These are phyloP conservation scores for Drosophila borealis DNA, from an alignment of 2,888 invertebrate genomes.

Conservation along the genomic window DNA sequence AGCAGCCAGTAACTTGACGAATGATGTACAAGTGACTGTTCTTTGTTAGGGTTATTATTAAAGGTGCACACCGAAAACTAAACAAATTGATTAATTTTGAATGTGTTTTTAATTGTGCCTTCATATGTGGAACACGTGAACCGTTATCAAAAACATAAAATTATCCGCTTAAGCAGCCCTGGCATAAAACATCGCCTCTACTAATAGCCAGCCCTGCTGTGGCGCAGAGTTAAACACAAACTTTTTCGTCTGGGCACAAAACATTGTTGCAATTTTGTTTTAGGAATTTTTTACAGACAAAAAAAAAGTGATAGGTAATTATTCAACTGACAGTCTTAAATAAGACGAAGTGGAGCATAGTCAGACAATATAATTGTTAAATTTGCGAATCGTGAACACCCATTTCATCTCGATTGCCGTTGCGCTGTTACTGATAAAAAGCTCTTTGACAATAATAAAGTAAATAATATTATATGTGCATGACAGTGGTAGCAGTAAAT, in stretches of 20 bases:
- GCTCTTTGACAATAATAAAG: conserved; percentile 54
- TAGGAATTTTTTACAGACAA: conserved; percentile 14
- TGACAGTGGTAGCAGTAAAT: conserved; percentile 37
- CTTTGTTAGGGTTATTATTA: too few species aligned
- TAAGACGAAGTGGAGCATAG: not conserved
- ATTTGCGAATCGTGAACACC: not conserved
- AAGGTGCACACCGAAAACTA: not conserved
- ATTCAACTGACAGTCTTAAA: not conserved
- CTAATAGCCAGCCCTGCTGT: conserved; percentile 34
- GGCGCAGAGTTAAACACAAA: conserved; percentile 45
- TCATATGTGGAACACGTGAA: too few species aligned
- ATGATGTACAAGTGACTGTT: not conserved
- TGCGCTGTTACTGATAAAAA: conserved; percentile 61
- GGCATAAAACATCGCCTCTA: not conserved
- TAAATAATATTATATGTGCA: conserved; percentile 62
- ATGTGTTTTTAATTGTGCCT: not conserved
- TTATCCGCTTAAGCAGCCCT: conserved; percentile 10
- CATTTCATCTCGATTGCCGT: conserved; percentile 11
- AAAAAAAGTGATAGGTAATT: conserved; percentile 37
- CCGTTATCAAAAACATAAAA: too few species aligned
- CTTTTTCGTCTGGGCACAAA: conserved; percentile 42
- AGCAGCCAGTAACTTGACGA: not conserved
- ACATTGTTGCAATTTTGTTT: conserved; percentile 21
- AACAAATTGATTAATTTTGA: not conserved
- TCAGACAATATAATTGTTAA: not conserved